Percentiles rank a stretch among this genome's conserved stretches.
phyloP scores from a whole-genome alignment of 2,113 vertebrate species.

The Silurus asotus region DNA sequence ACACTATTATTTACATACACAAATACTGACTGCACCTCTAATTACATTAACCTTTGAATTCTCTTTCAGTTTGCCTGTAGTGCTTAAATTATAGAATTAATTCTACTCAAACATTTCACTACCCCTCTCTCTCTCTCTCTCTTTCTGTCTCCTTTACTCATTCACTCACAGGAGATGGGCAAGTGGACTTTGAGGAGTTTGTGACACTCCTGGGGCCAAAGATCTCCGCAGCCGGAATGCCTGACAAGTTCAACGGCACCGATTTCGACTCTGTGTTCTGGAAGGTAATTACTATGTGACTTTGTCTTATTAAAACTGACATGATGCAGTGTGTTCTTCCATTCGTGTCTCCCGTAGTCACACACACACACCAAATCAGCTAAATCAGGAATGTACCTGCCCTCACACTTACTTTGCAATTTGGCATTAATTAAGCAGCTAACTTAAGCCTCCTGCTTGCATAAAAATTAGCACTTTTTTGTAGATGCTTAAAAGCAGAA shows the following conservation, averaged over 20 bases:
- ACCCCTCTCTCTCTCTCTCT: not conserved
- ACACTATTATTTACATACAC: not conserved
- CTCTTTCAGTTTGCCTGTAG: not conserved
- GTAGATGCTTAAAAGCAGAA: not conserved
- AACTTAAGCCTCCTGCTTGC: not conserved
- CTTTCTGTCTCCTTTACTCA: not conserved
- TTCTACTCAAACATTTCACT: not conserved
- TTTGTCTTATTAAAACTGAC: constrained; percentile 55
- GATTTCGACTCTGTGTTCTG: constrained; percentile 98
- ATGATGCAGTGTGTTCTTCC: not conserved
- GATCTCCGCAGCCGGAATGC: constrained; percentile 88
- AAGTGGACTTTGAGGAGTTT: constrained; percentile 98
- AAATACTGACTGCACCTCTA: not conserved
- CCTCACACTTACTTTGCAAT: constrained; percentile 15
- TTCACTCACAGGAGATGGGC: constrained; percentile 82
- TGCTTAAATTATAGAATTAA: not conserved
- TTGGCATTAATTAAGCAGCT: constrained; percentile 5
- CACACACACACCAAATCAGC: not conserved
- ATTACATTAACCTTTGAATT: not conserved
- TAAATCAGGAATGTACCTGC: constrained; percentile 21
- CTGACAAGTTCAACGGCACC: constrained; percentile 91
- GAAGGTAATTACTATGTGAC: constrained; percentile 81
- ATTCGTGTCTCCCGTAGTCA: not conserved
- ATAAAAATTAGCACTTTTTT: not conserved
- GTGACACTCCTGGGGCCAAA: constrained; percentile 95